Evolutionary conservation across 2,888 invertebrate genomes (phyloP), one percentile per base, ranked within the genome.

Genomic region (Ennomos quercinarius): DNA sequence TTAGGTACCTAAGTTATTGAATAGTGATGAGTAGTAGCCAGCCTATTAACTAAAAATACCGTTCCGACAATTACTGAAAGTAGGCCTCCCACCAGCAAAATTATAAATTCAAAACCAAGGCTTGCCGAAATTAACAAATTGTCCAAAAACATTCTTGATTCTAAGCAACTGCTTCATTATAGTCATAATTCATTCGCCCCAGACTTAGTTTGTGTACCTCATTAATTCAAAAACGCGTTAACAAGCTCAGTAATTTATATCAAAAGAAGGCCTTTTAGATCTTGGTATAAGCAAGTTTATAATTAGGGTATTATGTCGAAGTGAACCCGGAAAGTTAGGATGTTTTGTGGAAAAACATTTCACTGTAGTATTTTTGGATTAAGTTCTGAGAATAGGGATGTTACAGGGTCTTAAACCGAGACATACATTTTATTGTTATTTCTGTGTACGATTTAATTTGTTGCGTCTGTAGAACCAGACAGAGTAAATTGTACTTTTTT

Each of bases 131-230:
- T 53, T 44, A 34, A 42, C 17, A 46, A 47, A 43, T 60, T 41
- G 44, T 37, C 36, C 27, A 38, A 50, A 46, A 59, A 54, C 39
- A 39, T 38, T 46, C 17, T 46, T 37, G 53, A 57, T 46, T 54
- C 10, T 41, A 52, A 41, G 42, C 8, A 53, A 44, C 38, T 50
- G 61, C 41, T 55, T 57, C 55, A 61, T 58, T 58, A 54, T 41
- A 38, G 6, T 50, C 46, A 61, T 59, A 47, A 54, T 51, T 64
- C 53, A 59, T 59, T 56, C 61, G 11, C 17, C 34, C 45, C n/a
- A 47, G 52, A 43, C 61, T 61, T 55, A 57, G 57, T 57, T 58
- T 61, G 63, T 66, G 63, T 66, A 58, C 58, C 66, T 61, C 66
- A 63, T 66, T 66, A 66, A 57, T 66, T 63, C 58, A 53, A 51